These are phyloP conservation scores for Bombus pascuorum DNA, from an alignment of 1,140 invertebrate species.

Conservation along the genomic window DNA sequence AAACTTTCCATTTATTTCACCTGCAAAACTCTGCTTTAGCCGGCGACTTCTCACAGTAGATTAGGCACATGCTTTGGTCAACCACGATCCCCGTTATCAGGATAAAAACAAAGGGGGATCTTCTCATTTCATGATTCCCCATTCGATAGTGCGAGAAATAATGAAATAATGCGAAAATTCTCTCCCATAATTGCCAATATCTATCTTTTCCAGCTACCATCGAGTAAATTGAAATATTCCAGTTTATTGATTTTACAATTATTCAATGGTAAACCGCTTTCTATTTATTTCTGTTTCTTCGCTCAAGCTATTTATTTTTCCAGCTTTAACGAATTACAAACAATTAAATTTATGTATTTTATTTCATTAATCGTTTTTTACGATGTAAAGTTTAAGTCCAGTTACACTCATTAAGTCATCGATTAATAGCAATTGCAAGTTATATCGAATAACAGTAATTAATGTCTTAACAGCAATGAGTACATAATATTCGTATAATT, in stretches of 20 bases:
- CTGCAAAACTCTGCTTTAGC: neutral
- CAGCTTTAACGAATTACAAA: neutral
- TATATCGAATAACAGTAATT: too few relatives aligned
- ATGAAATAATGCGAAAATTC: neutral
- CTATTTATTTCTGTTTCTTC: neutral
- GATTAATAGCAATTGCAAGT: too few relatives aligned
- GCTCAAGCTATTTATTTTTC: neutral
- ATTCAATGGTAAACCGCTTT: too few relatives aligned
- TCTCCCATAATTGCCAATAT: too few relatives aligned
- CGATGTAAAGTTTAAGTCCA: too few relatives aligned
- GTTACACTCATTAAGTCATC: too few relatives aligned
- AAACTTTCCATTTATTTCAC: neutral
- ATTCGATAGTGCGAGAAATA: too few relatives aligned
- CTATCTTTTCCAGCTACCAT: neutral
- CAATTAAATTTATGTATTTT: neutral
- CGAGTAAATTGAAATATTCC: too few relatives aligned
- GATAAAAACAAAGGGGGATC: neutral
- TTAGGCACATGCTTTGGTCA: conserved; percentile 19
- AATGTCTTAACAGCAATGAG: too few relatives aligned
- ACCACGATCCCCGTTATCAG: conserved; percentile 13
- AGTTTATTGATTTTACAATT: too few relatives aligned
- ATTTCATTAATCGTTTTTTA: neutral
- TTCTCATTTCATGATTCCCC: neutral
- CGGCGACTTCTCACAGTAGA: neutral
- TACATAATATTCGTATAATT: too few relatives aligned